Percentiles rank a stretch among this genome's conserved stretches.
These are phyloP conservation scores for Euglossa dilemma DNA, from an alignment of 1,140 invertebrate species.

Conservation along the genomic window DNA sequence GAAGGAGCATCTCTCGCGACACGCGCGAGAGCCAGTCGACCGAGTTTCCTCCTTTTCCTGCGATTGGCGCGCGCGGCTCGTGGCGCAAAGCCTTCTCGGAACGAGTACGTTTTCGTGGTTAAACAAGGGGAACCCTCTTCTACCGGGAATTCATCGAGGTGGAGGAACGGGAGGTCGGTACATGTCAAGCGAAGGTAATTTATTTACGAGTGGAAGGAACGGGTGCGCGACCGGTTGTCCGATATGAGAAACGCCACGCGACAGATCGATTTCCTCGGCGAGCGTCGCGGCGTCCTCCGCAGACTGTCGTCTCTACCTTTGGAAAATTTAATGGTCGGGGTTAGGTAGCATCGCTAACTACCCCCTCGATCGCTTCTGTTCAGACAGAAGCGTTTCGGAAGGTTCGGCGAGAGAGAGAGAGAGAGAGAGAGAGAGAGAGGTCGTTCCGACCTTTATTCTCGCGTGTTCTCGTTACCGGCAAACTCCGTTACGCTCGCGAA, in stretches of 20 bases:
- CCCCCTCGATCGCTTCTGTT: too few relatives aligned
- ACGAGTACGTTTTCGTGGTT: conserved; percentile 45
- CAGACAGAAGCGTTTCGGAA: too few relatives aligned
- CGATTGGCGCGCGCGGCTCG: conserved; percentile 9
- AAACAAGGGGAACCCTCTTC: conserved; percentile 38
- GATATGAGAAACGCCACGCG: conserved; percentile 13
- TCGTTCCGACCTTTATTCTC: too few relatives aligned
- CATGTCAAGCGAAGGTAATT: conserved; percentile 71
- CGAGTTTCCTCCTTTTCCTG: conserved; percentile 20
- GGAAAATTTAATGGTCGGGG: background rate
- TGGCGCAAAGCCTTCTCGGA: conserved; percentile 57
- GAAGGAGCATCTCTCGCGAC: conserved; percentile 38
- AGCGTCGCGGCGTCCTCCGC: background rate
- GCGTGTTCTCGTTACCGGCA: too few relatives aligned
- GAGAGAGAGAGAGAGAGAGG: too few relatives aligned
- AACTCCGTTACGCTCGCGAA: too few relatives aligned
- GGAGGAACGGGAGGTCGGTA: conserved; percentile 36
- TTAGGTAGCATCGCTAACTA: too few relatives aligned
- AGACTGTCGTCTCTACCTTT: background rate
- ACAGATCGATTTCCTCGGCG: conserved; percentile 49
- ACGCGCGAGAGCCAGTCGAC: conserved; percentile 28
- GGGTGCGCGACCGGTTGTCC: conserved; percentile 16
- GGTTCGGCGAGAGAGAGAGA: too few relatives aligned
- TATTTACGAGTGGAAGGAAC: conserved; percentile 63
- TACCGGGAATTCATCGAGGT: conserved; percentile 30